Base-by-base conservation (phyloP, 2,797 vertebrate species). In the Hydrophis major region DNA sequence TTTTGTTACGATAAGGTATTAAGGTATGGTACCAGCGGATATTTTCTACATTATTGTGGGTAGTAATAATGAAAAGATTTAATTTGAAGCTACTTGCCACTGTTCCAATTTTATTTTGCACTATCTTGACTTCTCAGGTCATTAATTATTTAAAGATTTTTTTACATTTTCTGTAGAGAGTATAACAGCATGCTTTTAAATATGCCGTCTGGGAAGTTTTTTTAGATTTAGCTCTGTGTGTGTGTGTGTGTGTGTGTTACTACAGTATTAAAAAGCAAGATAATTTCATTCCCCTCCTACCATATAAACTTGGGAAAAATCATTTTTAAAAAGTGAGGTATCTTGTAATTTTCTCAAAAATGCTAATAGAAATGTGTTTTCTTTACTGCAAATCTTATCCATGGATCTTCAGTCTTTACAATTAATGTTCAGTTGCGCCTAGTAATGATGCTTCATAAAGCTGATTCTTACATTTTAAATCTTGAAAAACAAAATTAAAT, bases 171-270 rank as follows among this genome's bases (percentile, higher is more conserved):
- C 74, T 93, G 78, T 91, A 88, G 93, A 92, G 28, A 74, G 63
- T n/a, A n/a, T n/a, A n/a, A n/a, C n/a, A 95, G 88, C 42, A 95
- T 66, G 60, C 91, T 92, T n/a, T 93, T 59, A 66, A 93, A 55
- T 93, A 94, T 93, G 56, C 12, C 95, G 3, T 63, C 28, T 78
- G 69, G 2, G 37, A 32, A 96, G 87, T 25, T 50, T 3, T 66
- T 16, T 74, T 50, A 59, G 5, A 25, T 25, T 47, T 78, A 25
- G 22, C 10, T 57, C 55, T n/a, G n/a, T 25, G 7, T 74, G 32
- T 91, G 25, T 91, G 56, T 53, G 0, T 20, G 50, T 74, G 8
- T 61, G 28, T 57, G 56, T 57, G 56, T 57, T 4, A 18, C 18
- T 57, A 16, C 47, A 87, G 18, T 12, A 42, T 56, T 61, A 69